Base-by-base conservation (phyloP, 2,797 vertebrate genomes). In the Hippocampus kuda region DNA sequence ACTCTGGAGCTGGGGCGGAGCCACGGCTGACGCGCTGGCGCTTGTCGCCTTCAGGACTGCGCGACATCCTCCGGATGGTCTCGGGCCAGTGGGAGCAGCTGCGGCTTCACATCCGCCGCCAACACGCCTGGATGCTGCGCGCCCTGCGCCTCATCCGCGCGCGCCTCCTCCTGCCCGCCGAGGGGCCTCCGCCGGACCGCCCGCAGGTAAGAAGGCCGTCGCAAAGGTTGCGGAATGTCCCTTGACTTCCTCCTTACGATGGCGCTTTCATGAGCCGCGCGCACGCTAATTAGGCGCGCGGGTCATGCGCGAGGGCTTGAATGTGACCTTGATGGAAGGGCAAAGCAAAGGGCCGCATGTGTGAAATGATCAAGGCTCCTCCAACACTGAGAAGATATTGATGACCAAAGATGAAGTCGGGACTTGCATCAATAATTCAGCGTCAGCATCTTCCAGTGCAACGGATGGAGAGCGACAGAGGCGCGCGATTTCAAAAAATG, bases 111-210 rank as follows among this genome's bases (percentile, higher is more conserved):
- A 95, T 98, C 87, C 92, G 94, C 83, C 92, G 95, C 78, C 97
- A 98, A 83, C 96, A 98, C 88, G 91, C 93, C 88, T 99, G 97
- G 96, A 97, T 99, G 91, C 92, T 98, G 79, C 90, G 91, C 78
- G 88, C 94, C 69, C 91, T 99, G 77, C 94, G 94, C 78, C 91
- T 91, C 91, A 90, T 98, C 91, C 97, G 95, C 93, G 89, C 92
- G 24, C 93, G 93, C 89, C 92, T 98, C 80, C 89, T 98, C 85
- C 77, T 18, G 59, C 59, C 78, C 67, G 87, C 56, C 22, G 79
- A 91, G 34, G 34, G 34, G 6, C 34, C 34, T 1, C 34, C 6
- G 34, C 34, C 34, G 34, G 34, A 34, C 72, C 87, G 89, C 90
- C 92, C 91, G 81, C 91, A 93, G 93, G 94, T 97, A 91, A 88